Evolutionary conservation across 2,888 invertebrate genomes (phyloP).

Genomic region (Cheilosia impressa): DNA sequence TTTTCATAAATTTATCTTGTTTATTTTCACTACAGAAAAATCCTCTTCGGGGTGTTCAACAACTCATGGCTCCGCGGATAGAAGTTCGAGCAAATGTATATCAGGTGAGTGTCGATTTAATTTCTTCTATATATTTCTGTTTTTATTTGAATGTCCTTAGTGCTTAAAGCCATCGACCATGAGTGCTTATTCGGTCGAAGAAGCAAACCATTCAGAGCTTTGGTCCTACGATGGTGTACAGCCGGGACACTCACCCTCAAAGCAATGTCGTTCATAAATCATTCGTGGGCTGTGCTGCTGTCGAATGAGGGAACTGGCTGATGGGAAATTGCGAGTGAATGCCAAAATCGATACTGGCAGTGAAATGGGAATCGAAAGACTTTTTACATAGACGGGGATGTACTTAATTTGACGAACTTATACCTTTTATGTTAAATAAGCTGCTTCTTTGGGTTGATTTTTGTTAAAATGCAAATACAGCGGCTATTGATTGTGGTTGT

Average conservation of each 20-base stretch:
- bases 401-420: too few species aligned
- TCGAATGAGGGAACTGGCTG: conserved; percentile 64
- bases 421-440: too few species aligned
- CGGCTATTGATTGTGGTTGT: too few species aligned
- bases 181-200: conserved; percentile 42
- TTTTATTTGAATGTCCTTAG: conserved; percentile 11
- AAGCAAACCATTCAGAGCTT: conserved; percentile 65
- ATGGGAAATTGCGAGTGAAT: conserved; percentile 21
- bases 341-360: conserved; percentile 54
- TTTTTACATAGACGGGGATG: too few species aligned
- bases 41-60: conserved; percentile 81
- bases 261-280: conserved; percentile 68
- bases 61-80: conserved; percentile 78
- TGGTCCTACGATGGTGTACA: conserved; percentile 33
- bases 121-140: background rate
- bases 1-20: background rate
- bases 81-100: conserved; percentile 80
- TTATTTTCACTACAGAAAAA: conserved; percentile 79
- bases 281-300: conserved; percentile 77
- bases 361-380: background rate
- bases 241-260: conserved; percentile 78
- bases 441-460: too few species aligned
- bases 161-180: conserved; percentile 54
- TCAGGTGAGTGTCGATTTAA: conserved; percentile 78
- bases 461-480: too few species aligned